phyloP scores from a whole-genome alignment of 2,113 vertebrate species.

The Monarcha castaneiventris region DNA sequence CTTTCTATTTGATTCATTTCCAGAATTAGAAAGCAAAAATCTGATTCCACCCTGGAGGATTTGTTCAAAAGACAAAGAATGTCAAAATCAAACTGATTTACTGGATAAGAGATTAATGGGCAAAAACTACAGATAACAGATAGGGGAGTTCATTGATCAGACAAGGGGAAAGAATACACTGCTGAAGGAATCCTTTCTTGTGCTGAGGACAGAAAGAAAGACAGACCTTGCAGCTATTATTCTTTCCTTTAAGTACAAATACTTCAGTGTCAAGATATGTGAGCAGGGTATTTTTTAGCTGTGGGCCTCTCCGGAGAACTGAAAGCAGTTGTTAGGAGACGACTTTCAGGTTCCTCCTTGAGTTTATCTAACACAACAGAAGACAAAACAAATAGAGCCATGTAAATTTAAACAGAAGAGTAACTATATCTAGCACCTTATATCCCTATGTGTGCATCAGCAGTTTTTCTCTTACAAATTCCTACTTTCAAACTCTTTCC shows the following conservation, averaged over 20 bases:
- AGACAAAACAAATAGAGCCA: neutral
- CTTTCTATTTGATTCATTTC: neutral
- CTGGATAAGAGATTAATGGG: neutral
- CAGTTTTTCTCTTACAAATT: neutral
- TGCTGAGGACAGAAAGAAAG: neutral
- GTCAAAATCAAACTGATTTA: constrained; percentile 34
- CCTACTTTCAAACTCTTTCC: neutral
- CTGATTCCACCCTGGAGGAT: neutral
- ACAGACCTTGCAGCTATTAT: constrained; percentile 12
- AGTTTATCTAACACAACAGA: neutral
- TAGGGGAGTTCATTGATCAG: neutral
- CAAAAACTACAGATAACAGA: neutral
- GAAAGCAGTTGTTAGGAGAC: neutral
- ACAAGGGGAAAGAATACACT: neutral
- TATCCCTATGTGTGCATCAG: neutral
- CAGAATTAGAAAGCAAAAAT: neutral
- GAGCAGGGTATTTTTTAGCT: neutral
- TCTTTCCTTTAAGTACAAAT: neutral
- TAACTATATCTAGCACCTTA: neutral
- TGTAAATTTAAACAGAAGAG: neutral
- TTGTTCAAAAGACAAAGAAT: constrained; percentile 25
- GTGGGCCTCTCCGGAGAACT: neutral
- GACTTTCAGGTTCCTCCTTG: neutral
- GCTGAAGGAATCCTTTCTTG: neutral
- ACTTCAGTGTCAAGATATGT: neutral